phyloP scores from a whole-genome alignment of 2,797 vertebrate species.

The Lutjanus argentimaculatus region DNA sequence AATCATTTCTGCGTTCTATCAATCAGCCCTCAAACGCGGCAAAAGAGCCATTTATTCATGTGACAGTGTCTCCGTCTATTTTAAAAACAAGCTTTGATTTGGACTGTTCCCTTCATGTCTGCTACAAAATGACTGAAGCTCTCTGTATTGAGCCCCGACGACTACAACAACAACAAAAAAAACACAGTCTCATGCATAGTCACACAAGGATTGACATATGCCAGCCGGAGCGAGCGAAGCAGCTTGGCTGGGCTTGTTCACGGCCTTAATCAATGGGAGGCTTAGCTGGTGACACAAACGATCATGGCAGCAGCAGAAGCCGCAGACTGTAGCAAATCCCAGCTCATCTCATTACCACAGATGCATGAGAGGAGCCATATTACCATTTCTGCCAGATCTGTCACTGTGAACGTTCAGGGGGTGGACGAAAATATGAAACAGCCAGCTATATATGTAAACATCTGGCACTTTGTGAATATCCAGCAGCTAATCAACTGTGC shows the following conservation, averaged over 20 bases:
- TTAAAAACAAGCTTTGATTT: conserved; percentile 54
- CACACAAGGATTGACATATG: conserved; percentile 77
- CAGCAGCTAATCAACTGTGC: conserved; percentile 58
- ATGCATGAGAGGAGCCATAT: conserved; percentile 68
- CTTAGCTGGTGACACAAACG: conserved; percentile 75
- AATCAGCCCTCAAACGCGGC: conserved; percentile 37
- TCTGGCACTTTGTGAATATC: conserved; percentile 60
- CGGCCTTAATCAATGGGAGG: conserved; percentile 78
- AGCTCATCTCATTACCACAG: conserved; percentile 78
- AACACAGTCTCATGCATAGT: conserved; percentile 47
- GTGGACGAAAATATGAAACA: conserved; percentile 44
- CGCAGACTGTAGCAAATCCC: conserved; percentile 77
- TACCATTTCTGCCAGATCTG: conserved; percentile 70
- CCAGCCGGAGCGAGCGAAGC: conserved; percentile 67
- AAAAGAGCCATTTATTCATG: conserved; percentile 52
- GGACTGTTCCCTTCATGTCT: conserved; percentile 32
- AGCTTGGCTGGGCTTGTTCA: conserved; percentile 70
- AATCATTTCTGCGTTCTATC: conserved; percentile 45
- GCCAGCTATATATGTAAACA: conserved; percentile 59
- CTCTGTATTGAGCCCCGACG: conserved; percentile 11
- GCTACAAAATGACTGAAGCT: conserved; percentile 44
- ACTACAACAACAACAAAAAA: conserved; percentile 33
- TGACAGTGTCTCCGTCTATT: conserved; percentile 38
- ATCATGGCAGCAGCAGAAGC: conserved; percentile 73
- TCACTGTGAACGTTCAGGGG: conserved; percentile 51